Evolutionary conservation across 1,140 invertebrate species (phyloP), one percentile per base, ranked within the genome.

Genomic region (Arctopsyche grandis): DNA sequence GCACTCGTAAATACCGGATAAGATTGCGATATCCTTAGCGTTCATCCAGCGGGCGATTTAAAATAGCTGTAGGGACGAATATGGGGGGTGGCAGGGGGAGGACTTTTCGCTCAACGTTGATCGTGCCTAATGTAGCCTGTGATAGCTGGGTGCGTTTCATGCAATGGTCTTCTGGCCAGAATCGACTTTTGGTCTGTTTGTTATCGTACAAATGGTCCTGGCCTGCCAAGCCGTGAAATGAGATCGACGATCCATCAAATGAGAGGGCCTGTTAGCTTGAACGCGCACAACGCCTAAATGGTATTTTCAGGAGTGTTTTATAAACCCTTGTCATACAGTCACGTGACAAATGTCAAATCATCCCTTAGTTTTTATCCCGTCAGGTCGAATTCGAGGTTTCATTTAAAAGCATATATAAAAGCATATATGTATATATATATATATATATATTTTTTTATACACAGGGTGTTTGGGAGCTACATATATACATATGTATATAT

Each of bases 231-330:
- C 52, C 78, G 70, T 74, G 70, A 75, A 79, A 74, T 58, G 43
- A 75, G 69, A 69, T 73, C 29, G 78, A 29, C 58, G 44, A 79
- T 79, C 78, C 69, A 79, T 79, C 78, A 79, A 71, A 70, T n/a
- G 7, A 46, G 12, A 26, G 22, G 22, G 26, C 75, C 48, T 16
- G 48, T 52, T 52, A 10, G 48, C 48, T 52, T 16, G 48, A 75
- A 60, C 16, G 29, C 58, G 16, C 14, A 76, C 75, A 77, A 77
- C 22, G 29, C 44, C 43, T 66, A 56, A 69, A 43, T 22, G 29
- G 26, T 38, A 66, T 69, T 77, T 56, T 12, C 63, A n/a, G 5
- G 5, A 24, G 21, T n/a, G 22, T 22, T 22, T 66, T 22, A 66
- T 66, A 66, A 66, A 66, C 63, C 63, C 63, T 66, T 22, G 63